Conservation (phyloP, 2,113 vertebrate genomes). For the Machaerirhynchus nigripectus region DNA sequence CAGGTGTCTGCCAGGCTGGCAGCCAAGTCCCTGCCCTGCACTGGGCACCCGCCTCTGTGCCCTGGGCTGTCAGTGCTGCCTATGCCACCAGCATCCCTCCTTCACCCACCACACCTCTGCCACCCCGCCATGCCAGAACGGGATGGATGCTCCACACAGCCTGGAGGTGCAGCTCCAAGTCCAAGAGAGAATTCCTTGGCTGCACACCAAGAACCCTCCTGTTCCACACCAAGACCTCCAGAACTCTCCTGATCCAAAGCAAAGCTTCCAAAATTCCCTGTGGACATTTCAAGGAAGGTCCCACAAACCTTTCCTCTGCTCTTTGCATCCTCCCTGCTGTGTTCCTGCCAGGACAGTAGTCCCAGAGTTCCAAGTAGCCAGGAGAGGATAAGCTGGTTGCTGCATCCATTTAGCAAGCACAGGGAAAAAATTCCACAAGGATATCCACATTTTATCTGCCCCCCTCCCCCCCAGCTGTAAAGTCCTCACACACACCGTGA, state of each 20-base stretch:
- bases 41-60: background rate
- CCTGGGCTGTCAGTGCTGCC: background rate
- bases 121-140: fast-evolving
- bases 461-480: background rate
- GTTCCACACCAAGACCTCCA: background rate
- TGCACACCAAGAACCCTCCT: background rate
- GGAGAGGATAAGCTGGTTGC: background rate
- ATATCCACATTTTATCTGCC: background rate
- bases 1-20: background rate
- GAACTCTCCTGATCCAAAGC: background rate
- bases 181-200: background rate
- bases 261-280: background rate
- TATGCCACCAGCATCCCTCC: background rate
- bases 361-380: background rate
- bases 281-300: background rate
- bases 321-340: background rate
- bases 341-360: background rate
- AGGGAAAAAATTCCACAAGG: background rate
- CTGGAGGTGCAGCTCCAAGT: background rate
- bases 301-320: background rate
- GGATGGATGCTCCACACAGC: background rate
- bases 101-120: background rate
- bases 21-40: background rate
- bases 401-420: background rate
- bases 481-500: background rate